These are phyloP conservation scores for Stenichneumon culpator DNA, from an alignment of 2,888 invertebrate genomes.

Conservation along the genomic window DNA sequence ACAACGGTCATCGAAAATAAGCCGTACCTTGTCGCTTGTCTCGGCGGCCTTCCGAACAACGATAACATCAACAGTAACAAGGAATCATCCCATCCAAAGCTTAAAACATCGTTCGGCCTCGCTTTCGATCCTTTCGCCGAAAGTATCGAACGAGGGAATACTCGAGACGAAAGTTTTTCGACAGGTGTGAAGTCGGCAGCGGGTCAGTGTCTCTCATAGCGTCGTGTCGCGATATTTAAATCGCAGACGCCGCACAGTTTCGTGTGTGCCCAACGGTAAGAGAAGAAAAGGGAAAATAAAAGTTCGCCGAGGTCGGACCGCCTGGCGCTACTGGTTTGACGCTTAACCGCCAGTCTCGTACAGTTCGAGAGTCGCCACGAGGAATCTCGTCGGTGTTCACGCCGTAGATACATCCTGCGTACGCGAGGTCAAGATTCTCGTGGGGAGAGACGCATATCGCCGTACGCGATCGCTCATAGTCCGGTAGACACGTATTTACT, in stretches of 20 bases:
- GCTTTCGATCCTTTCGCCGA: neutral
- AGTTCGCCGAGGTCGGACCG: neutral
- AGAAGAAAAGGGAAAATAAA: neutral
- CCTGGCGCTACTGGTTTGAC: neutral
- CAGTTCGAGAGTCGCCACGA: neutral
- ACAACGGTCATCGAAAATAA: slow-evolving; percentile 5
- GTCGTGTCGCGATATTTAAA: too few species aligned
- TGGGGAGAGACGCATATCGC: neutral
- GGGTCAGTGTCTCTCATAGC: neutral
- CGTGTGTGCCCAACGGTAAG: neutral
- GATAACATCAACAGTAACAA: neutral
- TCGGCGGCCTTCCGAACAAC: neutral
- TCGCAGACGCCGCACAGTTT: slow-evolving; percentile 3
- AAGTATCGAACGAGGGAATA: neutral
- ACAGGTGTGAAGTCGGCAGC: neutral
- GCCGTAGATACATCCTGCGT: neutral
- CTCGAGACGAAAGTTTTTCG: neutral
- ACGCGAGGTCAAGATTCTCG: slow-evolving; percentile 41
- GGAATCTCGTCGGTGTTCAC: neutral
- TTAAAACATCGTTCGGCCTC: neutral
- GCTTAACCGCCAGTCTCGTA: neutral
- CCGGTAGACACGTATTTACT: slow-evolving; percentile 24
- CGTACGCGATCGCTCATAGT: neutral
- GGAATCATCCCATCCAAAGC: neutral
- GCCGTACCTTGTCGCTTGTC: neutral